Evolutionary conservation across 2,888 invertebrate species (phyloP), one percentile per base, ranked within the genome.

Genomic region (Ophion ellenae): DNA sequence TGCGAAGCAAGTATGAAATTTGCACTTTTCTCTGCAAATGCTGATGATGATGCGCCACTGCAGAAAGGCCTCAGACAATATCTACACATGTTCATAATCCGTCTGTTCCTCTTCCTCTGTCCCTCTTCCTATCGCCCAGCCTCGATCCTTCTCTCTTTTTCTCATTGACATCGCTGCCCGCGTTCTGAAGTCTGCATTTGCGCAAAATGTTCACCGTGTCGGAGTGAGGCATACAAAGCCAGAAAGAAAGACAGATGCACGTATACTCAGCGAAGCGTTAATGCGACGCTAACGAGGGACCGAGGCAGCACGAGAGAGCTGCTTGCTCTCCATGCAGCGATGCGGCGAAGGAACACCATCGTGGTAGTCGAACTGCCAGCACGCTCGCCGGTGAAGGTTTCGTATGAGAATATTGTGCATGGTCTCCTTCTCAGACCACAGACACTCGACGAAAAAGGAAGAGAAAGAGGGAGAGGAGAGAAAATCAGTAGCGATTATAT

Each of bases 241-340:
- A 32, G 57, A 57, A 14, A 66, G 74, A 40, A 53, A 40, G 64
- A 74, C 28, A 63, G 24, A 57, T 5, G 64, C 73, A 74, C 59
- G 69, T 77, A 77, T 57, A 77, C 61, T 78, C 85, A 82, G 81
- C 85, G 78, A 79, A 85, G 85, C 85, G 85, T 85, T 85, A 85
- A 85, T 81, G 85, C 85, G 75, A 82, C 81, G 85, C 85, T 85
- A 85, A 85, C 85, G 81, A 85, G 85, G 74, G 74, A 75, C 57
- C 74, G 81, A 75, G 81, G 57, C 63, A 79, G 71, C 61, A 53
- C 47, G 47, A 79, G 47, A 79, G 70, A 79, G 79, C 47, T 79
- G 70, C 63, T 71, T 71, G 79, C 24, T 24, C 79, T 71, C 24
- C 70, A 36, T 6, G 75, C 75, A 63, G 79, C 85, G 81, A 79